Base-by-base conservation (phyloP, 2,888 invertebrate species). In the Macropis europaea region DNA sequence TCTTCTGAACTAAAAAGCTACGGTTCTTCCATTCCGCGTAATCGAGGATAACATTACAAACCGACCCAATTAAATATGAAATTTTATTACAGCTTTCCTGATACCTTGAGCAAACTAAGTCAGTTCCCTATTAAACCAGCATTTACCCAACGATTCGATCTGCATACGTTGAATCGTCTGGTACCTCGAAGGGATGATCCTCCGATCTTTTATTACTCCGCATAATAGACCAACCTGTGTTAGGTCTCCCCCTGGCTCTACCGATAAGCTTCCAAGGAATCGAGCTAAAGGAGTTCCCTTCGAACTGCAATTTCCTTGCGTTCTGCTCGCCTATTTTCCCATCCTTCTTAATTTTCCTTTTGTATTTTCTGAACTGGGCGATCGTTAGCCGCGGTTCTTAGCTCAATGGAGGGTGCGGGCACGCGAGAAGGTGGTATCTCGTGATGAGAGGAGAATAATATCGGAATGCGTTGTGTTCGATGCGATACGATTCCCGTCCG, bases 401-500 rank as follows among this genome's bases (percentile, higher is more conserved):
- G 73, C 73, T 76, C 78, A 76, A 82, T 77, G 73, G 60, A 74
- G 62, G 77, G 77, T 82, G 77, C 76, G 79, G 70, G 56, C 68
- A 64, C 68, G 64, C 60, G 62, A 70, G 53, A 59, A 45, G 26
- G 56, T 54, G 36, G 15, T 11, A 22, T 24, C 26, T 30, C 36
- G 36, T 5, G 38, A 42, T 32, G 36, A 42, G 59, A 34, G 75
- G 54, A 68, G 76, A 79, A 71, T 73, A 77, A 77, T 77, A 73
- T 73, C 54, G 70, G 47, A 54, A 79, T 60, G 73, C 47, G 52
- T 50, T 38, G 42, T 38, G 43, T 30, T 43, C 36, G 36, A 50
- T 30, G 30, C 30, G 30, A 22, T 53, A 22, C 17, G 34, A 53
- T 69, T 63, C 63, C 24, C 52, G 19, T 50, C 40, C 57, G 17